Base-by-base conservation (phyloP, 2,113 vertebrate species). In the Hiodon tergisus region DNA sequence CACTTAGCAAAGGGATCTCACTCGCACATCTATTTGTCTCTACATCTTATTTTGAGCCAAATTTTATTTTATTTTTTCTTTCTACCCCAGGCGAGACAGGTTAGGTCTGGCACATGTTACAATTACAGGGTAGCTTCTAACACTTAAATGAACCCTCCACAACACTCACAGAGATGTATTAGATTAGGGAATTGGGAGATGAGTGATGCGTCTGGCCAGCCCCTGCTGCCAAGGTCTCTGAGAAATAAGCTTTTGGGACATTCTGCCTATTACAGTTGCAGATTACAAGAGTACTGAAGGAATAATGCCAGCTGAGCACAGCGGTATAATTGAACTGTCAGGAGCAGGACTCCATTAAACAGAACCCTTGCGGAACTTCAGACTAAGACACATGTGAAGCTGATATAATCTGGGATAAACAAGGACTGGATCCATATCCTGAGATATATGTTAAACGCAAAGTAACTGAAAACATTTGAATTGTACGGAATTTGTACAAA, bases 181-280 rank as follows among this genome's bases (percentile, higher is more conserved):
- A 89, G 89, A 92, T 93, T 88, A 92, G 91, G 89, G 90, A 92
- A 92, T 88, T 90, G 90, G 87, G 88, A 92, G 84, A 84, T 79
- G 81, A 90, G 78, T 81, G 83, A 85, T 80, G 88, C 80, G 79
- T 76, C 84, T 83, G 83, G 84, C 83, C 86, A 80, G 86, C 76
- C 81, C 84, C 86, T 82, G 83, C 79, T 7, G 75, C 80, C 86
- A 85, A 86, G 82, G 81, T 77, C 77, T 31, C 31, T 79, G 62
- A 65, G 61, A 74, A 69, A 77, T 4, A 71, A 79, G 78, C 76
- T 69, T 83, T 82, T 78, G 83, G 77, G 75, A 70, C 70, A 77
- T 77, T 59, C 80, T 73, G 68, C 4, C 46, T 67, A 67, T 69
- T 77, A 74, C 80, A 74, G 61, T 11, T 83, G 81, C 50, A 55